phyloP scores from a whole-genome alignment of 2,888 invertebrate species.

The Aphidius colemani region DNA sequence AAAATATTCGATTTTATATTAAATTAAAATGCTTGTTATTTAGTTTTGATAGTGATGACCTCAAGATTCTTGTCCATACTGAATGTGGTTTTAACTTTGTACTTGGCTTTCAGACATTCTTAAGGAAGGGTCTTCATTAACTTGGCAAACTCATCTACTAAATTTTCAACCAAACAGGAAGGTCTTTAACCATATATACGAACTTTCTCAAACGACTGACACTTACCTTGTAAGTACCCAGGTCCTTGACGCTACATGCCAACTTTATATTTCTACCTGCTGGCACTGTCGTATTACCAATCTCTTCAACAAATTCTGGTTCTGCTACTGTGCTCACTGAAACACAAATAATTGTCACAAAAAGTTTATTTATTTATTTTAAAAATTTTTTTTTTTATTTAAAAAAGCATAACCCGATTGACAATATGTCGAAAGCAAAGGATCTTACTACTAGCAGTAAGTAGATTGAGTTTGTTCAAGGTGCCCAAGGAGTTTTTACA shows the following conservation, averaged over 20 bases:
- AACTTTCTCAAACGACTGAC: conserved; percentile 1
- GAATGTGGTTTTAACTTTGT: background rate
- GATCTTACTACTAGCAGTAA: conserved; percentile 2
- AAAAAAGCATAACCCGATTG: background rate
- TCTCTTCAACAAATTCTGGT: conserved; percentile 88
- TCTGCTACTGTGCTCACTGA: conserved; percentile 74
- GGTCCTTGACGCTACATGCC: conserved; percentile 88
- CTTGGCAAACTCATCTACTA: background rate
- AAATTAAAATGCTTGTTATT: too few species aligned
- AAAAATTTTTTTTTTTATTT: conserved; percentile 32
- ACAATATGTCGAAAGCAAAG: background rate
- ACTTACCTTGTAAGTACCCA: conserved; percentile 87
- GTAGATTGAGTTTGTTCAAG: too few species aligned
- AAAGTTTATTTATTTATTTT: background rate
- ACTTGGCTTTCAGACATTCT: background rate
- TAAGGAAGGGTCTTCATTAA: background rate
- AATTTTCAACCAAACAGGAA: background rate
- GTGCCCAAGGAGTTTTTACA: background rate
- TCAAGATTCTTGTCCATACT: too few species aligned
- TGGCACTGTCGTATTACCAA: conserved; percentile 88
- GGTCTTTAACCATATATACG: background rate
- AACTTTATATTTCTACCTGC: conserved; percentile 87
- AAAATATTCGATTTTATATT: too few species aligned
- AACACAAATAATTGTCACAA: conserved; percentile 57
- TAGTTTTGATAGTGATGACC: too few species aligned